Percentiles rank a stretch among this genome's conserved stretches.
phyloP scores from a whole-genome alignment of 1,140 invertebrate genomes.

The Alviniconcha marisindica region DNA sequence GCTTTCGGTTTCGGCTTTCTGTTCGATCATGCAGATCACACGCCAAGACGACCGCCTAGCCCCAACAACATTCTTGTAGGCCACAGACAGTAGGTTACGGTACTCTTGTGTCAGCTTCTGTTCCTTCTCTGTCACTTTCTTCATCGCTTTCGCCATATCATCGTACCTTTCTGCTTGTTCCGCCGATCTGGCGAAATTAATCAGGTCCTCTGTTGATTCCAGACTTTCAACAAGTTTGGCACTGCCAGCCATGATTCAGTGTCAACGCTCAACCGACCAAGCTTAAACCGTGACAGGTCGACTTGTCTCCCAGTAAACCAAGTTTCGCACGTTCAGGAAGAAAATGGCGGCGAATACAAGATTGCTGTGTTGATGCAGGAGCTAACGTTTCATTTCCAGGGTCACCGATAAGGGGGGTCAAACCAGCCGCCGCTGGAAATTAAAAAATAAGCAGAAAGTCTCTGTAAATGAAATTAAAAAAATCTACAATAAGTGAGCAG shows the following conservation, averaged over 20 bases:
- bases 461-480: too few relatives aligned
- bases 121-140: constrained; percentile 52
- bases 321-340: neutral
- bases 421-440: too few relatives aligned
- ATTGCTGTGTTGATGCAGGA: constrained; percentile 28
- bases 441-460: too few relatives aligned
- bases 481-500: too few relatives aligned
- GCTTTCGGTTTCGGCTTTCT: constrained; percentile 90
- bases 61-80: constrained; percentile 99
- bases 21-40: constrained; percentile 98
- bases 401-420: neutral
- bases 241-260: constrained; percentile 9
- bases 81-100: constrained; percentile 97
- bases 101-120: constrained; percentile 78
- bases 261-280: too few relatives aligned
- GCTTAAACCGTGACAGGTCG: too few relatives aligned
- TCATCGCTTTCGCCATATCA: constrained; percentile 67
- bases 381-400: neutral
- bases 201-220: constrained; percentile 50
- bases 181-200: constrained; percentile 60
- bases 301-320: too few relatives aligned
- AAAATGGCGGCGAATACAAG: constrained; percentile 1
- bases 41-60: constrained; percentile 97
- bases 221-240: constrained; percentile 41
- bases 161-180: constrained; percentile 70